Evolutionary conservation across 2,797 vertebrate species (phyloP), one percentile per base, ranked within the genome.

Genomic region (Pogoniulus pusillus): DNA sequence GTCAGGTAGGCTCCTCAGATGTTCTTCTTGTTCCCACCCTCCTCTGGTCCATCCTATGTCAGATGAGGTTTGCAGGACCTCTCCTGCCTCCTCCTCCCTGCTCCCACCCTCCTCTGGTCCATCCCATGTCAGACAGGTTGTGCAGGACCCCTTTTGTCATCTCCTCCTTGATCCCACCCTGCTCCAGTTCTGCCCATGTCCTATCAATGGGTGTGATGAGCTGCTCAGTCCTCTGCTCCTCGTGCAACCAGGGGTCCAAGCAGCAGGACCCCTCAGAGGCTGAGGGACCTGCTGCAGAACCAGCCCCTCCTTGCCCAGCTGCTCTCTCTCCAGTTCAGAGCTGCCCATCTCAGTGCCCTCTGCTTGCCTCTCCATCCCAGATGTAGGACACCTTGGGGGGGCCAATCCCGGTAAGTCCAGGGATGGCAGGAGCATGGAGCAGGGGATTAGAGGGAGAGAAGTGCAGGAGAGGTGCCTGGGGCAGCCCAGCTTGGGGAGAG

Each of bases 381-480:
- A 6, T 16, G 17, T n/a, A 14, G 73, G 65, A 41, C 26, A 51
- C 34, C 41, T 39, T 29, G 3, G 0, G 41, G 9, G 10, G 9
- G 15, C 62, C 71, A 76, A 92, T 43, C 37, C 81, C 12, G 4
- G 43, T 7, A 18, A 90, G 59, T 18, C 22, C 1, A 1, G 79
- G 0, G 8, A 23, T 73, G n/a, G 37, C 73, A 6, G 20, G 7
- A 71, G 30, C 0, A 0, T 0, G 6, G 65, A 82, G 43, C 20
- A 16, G 65, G 41, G 53, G 43, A 49, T 79, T 59, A 39, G 88
- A n/a, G n/a, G n/a, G n/a, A n/a, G n/a, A n/a, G n/a, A 62, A 23
- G 54, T 0, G 10, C 47, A 16, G 12, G 82, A 81, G 63, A 68
- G 82, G 12, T 0, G 12, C 43, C n/a, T 1, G 9, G 69, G 47